Conservation (phyloP, 2,113 vertebrate species). For the Gavia stellata region DNA sequence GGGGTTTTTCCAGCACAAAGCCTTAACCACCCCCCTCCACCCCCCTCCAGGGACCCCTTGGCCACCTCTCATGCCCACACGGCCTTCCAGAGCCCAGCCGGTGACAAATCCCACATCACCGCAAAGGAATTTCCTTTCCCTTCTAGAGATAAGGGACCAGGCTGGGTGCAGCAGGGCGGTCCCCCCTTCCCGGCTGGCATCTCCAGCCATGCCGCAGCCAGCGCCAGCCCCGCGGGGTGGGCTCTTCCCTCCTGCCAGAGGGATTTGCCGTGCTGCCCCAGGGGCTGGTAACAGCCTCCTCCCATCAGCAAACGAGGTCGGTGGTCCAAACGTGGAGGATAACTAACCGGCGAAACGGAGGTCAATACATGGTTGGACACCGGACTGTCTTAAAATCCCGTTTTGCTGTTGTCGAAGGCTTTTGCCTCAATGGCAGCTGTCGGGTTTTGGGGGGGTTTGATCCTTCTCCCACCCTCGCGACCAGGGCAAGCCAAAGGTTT, state of each 20-base stretch:
- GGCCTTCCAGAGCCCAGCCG: neutral
- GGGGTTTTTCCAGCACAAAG: neutral
- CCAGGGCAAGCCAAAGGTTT: neutral
- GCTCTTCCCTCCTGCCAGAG: neutral
- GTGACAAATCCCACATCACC: neutral
- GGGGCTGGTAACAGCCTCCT: neutral
- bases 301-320: neutral
- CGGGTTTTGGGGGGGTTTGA: neutral
- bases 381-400: neutral
- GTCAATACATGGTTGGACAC: neutral
- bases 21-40: neutral
- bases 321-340: neutral
- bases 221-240: neutral
- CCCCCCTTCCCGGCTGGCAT: accelerated
- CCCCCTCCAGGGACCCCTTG: neutral
- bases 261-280: neutral
- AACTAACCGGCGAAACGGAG: neutral
- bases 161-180: neutral
- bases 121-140: constrained; percentile 12
- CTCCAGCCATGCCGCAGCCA: neutral
- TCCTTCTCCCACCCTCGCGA: neutral
- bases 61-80: neutral
- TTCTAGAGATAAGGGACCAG: neutral
- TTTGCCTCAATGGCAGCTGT: neutral
- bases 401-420: neutral